phyloP scores from a whole-genome alignment of 2,888 invertebrate genomes.

The Macaria notata region DNA sequence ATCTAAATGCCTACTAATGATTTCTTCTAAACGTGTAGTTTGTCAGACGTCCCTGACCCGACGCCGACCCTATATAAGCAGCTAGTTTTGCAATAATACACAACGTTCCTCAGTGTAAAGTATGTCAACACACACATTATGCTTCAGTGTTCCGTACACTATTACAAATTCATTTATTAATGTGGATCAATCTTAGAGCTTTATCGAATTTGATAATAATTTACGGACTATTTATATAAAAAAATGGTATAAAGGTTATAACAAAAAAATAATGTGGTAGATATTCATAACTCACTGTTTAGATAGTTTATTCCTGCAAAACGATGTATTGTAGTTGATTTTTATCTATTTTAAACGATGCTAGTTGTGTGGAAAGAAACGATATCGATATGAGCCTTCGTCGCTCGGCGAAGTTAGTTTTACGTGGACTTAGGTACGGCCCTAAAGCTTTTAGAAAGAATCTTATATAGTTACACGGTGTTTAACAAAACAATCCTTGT shows the following conservation, averaged over 20 bases:
- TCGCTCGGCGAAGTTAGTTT: slow-evolving; percentile 56
- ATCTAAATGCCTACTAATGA: too few species aligned
- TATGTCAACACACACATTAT: slow-evolving; percentile 27
- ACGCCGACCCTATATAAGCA: too few species aligned
- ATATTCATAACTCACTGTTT: slow-evolving; percentile 65
- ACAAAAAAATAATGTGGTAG: slow-evolving; percentile 44
- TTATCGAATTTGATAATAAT: slow-evolving; percentile 83
- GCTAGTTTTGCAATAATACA: slow-evolving; percentile 30
- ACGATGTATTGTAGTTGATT: slow-evolving; percentile 62
- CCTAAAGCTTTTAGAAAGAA: slow-evolving; percentile 73
- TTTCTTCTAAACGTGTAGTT: neutral
- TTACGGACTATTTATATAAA: slow-evolving; percentile 75
- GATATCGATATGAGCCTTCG: slow-evolving; percentile 45
- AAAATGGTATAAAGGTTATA: slow-evolving; percentile 37
- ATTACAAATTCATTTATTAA: slow-evolving; percentile 65
- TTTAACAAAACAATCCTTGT: slow-evolving; percentile 59
- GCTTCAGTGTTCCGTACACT: slow-evolving; percentile 43
- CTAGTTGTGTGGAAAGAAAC: slow-evolving; percentile 64
- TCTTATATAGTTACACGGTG: slow-evolving; percentile 67
- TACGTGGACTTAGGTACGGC: slow-evolving; percentile 54
- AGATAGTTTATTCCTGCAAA: slow-evolving; percentile 65
- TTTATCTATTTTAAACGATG: slow-evolving; percentile 75
- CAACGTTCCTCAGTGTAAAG: slow-evolving; percentile 44
- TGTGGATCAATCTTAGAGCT: slow-evolving; percentile 82
- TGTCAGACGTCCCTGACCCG: neutral